These are phyloP conservation scores for Pissodes strobi DNA, from an alignment of 1,140 invertebrate genomes.

Conservation along the genomic window DNA sequence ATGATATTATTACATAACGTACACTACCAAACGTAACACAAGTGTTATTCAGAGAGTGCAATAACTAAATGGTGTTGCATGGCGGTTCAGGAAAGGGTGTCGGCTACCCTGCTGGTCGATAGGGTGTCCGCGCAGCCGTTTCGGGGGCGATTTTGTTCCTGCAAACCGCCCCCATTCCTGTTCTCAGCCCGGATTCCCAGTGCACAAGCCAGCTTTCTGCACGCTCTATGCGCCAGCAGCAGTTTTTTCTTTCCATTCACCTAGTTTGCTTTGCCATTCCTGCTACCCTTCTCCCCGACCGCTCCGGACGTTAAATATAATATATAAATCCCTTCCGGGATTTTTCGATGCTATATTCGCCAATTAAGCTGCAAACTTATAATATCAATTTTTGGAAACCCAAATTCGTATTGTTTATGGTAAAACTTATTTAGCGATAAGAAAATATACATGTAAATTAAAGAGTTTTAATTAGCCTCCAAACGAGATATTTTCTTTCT, in stretches of 20 bases:
- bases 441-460: no score
- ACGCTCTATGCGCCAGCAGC: slow-evolving; percentile 16
- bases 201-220: slow-evolving; percentile 33
- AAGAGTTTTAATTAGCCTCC: no score
- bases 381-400: no score
- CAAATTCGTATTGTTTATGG: no score
- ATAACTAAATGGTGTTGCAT: slow-evolving; percentile 58
- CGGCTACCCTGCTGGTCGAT: slow-evolving; percentile 53
- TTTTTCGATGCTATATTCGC: no score
- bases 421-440: no score
- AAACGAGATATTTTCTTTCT: no score
- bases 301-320: no score
- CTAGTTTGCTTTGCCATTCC: slow-evolving; percentile 12
- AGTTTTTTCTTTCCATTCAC: slow-evolving; percentile 14
- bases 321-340: no score
- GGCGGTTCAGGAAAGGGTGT: slow-evolving; percentile 53
- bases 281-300: background rate
- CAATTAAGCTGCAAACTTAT: no score
- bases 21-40: slow-evolving; percentile 59
- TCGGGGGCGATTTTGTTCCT: slow-evolving; percentile 24
- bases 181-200: slow-evolving; percentile 32
- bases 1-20: slow-evolving; percentile 59
- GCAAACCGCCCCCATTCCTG: slow-evolving; percentile 33
- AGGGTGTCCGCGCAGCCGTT: slow-evolving; percentile 48
- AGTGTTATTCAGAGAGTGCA: slow-evolving; percentile 59